phyloP scores from a whole-genome alignment of 2,113 vertebrate species.

The Bagarius yarrelli region DNA sequence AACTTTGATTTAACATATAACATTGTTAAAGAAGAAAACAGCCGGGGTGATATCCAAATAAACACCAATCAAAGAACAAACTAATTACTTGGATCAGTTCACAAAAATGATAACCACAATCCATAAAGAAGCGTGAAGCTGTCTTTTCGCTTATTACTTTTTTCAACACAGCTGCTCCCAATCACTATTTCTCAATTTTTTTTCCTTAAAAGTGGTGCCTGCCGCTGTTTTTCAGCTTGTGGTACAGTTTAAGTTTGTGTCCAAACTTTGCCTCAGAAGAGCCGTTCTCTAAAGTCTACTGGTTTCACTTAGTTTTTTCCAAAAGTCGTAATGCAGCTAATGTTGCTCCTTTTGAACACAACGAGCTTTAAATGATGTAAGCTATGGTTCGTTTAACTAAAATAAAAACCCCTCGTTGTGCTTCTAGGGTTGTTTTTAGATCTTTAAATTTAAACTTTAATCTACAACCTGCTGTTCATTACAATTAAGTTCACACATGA shows the following conservation, averaged over 20 bases:
- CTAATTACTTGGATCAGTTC: not conserved
- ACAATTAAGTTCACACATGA: not conserved
- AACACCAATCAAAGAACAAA: not conserved
- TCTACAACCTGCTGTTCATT: not conserved
- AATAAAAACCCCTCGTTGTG: not conserved
- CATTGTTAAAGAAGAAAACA: too few species aligned
- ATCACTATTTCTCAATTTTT: not conserved
- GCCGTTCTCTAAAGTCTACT: not conserved
- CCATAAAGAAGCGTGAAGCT: not conserved
- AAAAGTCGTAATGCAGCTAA: not conserved
- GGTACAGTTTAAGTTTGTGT: not conserved
- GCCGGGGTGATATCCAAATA: too few species aligned
- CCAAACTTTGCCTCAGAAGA: not conserved
- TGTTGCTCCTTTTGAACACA: not conserved
- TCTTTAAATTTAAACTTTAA: not conserved
- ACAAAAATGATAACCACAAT: not conserved
- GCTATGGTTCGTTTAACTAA: not conserved
- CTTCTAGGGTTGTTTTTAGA: not conserved
- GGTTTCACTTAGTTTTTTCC: not conserved
- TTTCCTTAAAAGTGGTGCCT: not conserved
- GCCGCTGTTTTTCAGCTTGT: not conserved
- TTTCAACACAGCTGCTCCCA: not conserved
- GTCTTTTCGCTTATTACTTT: not conserved
- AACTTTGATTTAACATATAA: too few species aligned
- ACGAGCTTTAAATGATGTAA: not conserved